Base-by-base conservation (phyloP, 2,113 vertebrate species). In the Nipponia nippon region DNA sequence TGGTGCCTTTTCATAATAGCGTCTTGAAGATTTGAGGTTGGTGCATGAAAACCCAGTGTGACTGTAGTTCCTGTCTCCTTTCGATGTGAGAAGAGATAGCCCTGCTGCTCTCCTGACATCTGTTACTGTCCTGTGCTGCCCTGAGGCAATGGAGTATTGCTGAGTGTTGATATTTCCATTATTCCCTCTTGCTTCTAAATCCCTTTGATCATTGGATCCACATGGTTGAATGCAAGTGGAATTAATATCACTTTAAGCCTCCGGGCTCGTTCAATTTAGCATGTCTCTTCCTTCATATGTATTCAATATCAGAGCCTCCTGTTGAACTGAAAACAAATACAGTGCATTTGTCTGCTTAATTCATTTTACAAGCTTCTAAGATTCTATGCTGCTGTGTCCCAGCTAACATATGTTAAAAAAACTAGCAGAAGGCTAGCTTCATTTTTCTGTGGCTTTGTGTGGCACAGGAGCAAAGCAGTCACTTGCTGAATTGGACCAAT, bases 121-220 rank as follows among this genome's bases (percentile, higher is more conserved):
- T 92, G 71, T 86, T 90, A 6, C 9, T 66, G 55, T 93, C 90
- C 84, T 71, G 63, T 47, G 73, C 52, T 63, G 73, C 89, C 95
- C 83, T 20, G n/a, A 75, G 83, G 96, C 86, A 50, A n/a, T 0
- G 0, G 42, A 93, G 65, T 65, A 67, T 95, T 91, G 86, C 92
- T 52, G 90, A 94, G 92, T 95, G 92, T 91, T 97, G 94, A 93
- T 96, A 92, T 89, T 97, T 92, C 92, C 80, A 93, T 95, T 95
- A 95, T 90, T 96, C 80, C 80, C 30, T 91, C 80, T 97, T 92
- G 72, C 92, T 84, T 93, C 94, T 81, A 90, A 95, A 83, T 90
- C 72, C 56, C 77, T 97, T 97, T 97, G 92, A 97, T 97, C 96
- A 89, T 89, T 95, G 89, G 88, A 95, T 95, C 72, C 96, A 92